phyloP scores from a whole-genome alignment of 2,113 vertebrate species.

The Macquaria australasica region DNA sequence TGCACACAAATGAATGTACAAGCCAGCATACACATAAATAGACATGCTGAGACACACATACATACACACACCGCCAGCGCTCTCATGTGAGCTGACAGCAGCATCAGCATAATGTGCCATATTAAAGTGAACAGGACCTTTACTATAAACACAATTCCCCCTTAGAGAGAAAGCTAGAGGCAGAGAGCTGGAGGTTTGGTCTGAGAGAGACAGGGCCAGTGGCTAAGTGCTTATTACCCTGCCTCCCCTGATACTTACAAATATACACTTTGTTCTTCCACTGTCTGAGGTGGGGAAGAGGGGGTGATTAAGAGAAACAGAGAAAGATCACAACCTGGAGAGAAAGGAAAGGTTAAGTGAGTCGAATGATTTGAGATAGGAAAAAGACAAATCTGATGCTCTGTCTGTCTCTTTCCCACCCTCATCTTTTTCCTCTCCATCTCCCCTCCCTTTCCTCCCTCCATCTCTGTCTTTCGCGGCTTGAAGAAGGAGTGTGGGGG shows the following conservation, averaged over 20 bases:
- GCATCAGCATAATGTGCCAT: constrained; percentile 91
- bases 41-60: constrained; percentile 50
- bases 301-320: constrained; percentile 36
- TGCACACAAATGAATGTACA: constrained; percentile 57
- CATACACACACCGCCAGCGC: constrained; percentile 18
- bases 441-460: constrained; percentile 58
- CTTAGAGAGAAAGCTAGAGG: constrained; percentile 55
- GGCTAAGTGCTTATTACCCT: constrained; percentile 81
- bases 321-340: constrained; percentile 70
- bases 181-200: constrained; percentile 68
- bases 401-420: constrained; percentile 47
- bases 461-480: constrained; percentile 68
- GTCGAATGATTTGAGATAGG: constrained; percentile 65
- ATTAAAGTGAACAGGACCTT: constrained; percentile 94
- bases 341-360: constrained; percentile 74
- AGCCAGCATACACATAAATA: constrained; percentile 42
- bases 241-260: constrained; percentile 76
- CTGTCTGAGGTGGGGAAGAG: constrained; percentile 61
- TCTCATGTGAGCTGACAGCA: constrained; percentile 89
- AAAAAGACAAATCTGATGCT: constrained; percentile 68
- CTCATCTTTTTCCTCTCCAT: constrained; percentile 37
- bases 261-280: constrained; percentile 75
- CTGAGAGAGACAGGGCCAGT: constrained; percentile 66
- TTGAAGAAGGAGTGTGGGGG: constrained; percentile 80
- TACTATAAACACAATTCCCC: constrained; percentile 87